Conservation (phyloP, 2,797 vertebrate genomes). For the Gallirallus australis region DNA sequence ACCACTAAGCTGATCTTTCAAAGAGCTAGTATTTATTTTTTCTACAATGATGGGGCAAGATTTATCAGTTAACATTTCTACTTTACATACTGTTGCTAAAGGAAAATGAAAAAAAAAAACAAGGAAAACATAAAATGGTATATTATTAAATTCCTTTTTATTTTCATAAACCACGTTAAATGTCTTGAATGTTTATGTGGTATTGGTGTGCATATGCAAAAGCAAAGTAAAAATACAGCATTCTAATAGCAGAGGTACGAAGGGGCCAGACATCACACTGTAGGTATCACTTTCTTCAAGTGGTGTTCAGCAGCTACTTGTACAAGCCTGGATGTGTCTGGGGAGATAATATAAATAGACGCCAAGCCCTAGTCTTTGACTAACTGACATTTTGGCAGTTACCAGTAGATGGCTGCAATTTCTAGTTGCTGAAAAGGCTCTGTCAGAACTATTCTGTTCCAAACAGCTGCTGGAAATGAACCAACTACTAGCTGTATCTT, state of each 20-base stretch:
- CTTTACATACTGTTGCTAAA: not conserved
- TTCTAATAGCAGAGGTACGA: constrained; percentile 14
- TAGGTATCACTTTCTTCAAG: constrained; percentile 6
- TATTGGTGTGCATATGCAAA: not conserved
- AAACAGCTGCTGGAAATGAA: constrained; percentile 54
- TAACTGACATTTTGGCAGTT: constrained; percentile 63
- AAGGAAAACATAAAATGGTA: not conserved
- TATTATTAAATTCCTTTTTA: not conserved
- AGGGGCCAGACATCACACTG: not conserved
- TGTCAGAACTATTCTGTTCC: constrained; percentile 9
- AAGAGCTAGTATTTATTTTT: constrained; percentile 5
- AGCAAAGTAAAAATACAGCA: not conserved
- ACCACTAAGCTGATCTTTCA: not conserved
- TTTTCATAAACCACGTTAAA: not conserved
- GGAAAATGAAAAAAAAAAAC: too few species aligned
- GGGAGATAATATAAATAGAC: constrained; percentile 38
- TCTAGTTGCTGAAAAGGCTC: constrained; percentile 62
- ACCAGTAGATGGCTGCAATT: constrained; percentile 67
- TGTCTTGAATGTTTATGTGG: not conserved
- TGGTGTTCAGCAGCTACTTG: constrained; percentile 24
- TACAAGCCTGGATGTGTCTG: constrained; percentile 26
- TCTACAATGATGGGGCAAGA: not conserved
- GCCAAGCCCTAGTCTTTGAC: constrained; percentile 1
- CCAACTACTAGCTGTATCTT: not conserved
- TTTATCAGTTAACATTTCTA: constrained; percentile 37